A percentile compares a stretch with the other conserved stretches of the same genome.
phyloP scores from a whole-genome alignment of 2,888 invertebrate genomes.

The Melanotus villosus region DNA sequence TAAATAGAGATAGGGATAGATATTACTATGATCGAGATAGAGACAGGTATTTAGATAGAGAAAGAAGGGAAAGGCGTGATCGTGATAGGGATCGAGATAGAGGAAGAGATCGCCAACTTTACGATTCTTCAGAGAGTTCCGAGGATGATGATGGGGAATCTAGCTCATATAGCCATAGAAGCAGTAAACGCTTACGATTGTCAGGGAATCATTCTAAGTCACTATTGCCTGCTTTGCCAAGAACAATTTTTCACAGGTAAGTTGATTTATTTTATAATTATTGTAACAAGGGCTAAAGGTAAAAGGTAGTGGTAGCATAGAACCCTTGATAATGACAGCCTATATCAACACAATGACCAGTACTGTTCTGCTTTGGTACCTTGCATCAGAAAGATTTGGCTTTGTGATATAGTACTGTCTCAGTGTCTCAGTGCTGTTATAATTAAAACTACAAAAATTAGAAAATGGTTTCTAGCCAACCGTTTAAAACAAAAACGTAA shows the following conservation, averaged over 20 bases:
- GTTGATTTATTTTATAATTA: too few relatives aligned
- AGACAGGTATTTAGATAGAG: conserved; percentile 62
- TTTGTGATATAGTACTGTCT: too few relatives aligned
- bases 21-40: conserved; percentile 63
- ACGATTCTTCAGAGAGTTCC: conserved; percentile 75
- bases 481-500: too few relatives aligned
- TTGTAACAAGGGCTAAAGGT: too few relatives aligned
- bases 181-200: conserved; percentile 72
- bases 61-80: conserved; percentile 69
- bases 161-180: conserved; percentile 70
- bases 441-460: too few relatives aligned
- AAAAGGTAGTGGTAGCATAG: too few relatives aligned
- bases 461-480: too few relatives aligned
- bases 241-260: conserved; percentile 80
- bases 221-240: conserved; percentile 69
- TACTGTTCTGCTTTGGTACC: too few relatives aligned
- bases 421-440: too few relatives aligned
- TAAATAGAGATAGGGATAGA: conserved; percentile 69
- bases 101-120: conserved; percentile 71
- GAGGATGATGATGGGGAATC: conserved; percentile 76
- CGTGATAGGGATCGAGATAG: conserved; percentile 73
- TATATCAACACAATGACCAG: too few relatives aligned
- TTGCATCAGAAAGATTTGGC: too few relatives aligned
- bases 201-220: conserved; percentile 64
- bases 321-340: too few relatives aligned